A percentile compares a stretch with the other conserved stretches of the same genome.
Evolutionary conservation across 2,888 invertebrate genomes (phyloP).

Genomic region (Zele albiditarsus): DNA sequence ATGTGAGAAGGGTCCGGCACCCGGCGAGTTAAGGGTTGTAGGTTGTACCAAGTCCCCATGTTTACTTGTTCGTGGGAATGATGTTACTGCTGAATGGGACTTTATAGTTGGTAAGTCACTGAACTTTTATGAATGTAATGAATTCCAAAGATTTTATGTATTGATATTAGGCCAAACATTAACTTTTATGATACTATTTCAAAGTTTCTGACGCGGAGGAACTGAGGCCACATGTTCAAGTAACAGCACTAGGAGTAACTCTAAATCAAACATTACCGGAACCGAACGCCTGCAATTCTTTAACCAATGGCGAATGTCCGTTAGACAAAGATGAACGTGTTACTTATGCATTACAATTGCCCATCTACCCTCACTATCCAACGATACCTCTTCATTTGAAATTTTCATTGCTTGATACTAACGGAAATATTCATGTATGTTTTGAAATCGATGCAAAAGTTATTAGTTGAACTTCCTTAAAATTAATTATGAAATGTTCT

Average conservation of each 20-base stretch:
- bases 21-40: conserved; percentile 48
- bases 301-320: conserved; percentile 63
- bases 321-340: conserved; percentile 59
- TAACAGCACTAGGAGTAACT: conserved; percentile 52
- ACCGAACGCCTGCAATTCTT: conserved; percentile 60
- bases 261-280: conserved; percentile 59
- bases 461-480: conserved; percentile 36
- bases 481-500: not conserved
- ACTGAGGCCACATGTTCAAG: conserved; percentile 59
- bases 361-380: conserved; percentile 58
- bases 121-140: not conserved
- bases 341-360: conserved; percentile 64
- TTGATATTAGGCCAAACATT: no score
- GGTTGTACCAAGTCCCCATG: conserved; percentile 57
- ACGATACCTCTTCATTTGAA: conserved; percentile 54
- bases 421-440: conserved; percentile 56
- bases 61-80: conserved; percentile 49
- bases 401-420: conserved; percentile 58
- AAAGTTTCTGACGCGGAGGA: conserved; percentile 53
- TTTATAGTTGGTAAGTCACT: conserved; percentile 56
- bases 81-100: conserved; percentile 50
- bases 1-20: conserved; percentile 48
- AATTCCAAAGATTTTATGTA: no score
- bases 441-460: conserved; percentile 57
- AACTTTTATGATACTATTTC: not conserved